Base-by-base conservation (phyloP, 2,888 invertebrate genomes). In the Caenorhabditis uteleia region DNA sequence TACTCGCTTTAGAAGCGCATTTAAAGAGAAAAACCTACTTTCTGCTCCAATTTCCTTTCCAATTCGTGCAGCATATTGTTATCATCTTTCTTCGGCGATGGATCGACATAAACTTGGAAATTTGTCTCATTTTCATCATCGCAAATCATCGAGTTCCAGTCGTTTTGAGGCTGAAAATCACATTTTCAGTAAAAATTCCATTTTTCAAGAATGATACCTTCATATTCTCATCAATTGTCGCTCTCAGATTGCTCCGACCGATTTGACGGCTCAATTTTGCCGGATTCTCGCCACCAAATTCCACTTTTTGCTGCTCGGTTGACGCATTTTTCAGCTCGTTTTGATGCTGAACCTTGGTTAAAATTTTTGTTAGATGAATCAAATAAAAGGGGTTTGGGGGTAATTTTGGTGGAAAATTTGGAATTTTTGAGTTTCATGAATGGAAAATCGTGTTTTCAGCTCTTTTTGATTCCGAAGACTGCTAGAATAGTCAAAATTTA, bases 21-120 rank as follows among this genome's bases (percentile, higher is more conserved):
- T n/a, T 48, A 51, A 50, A 42, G 20, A 57, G 43, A 40, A 12
- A 36, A 53, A 20, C 23, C 6, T 16, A 7, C 12, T 25, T 44
- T 8, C 43, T 53, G 48, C 21, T 48, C 45, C 57, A 57, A 45
- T 40, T 54, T 54, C 40, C 46, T 43, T 27, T 64, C 64, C 31
- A 64, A 26, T 23, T 42, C 48, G 18, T 64, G 40, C 6, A 64
- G 47, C 34, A 57, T 34, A 25, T 58, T 64, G 31, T 64, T 64
- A 12, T 48, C 47, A 42, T 42, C 45, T n/a, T 27, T 39, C 12
- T n/a, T 39, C 23, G 47, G 48, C 7, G 34, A 39, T 0, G 47
- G 43, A 46, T 64, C 64, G 14, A 50, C 64, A 31, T 43, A 58
- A 7, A 64, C 58, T 31, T 57, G 54, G 16, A 64, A 64, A 18